These are phyloP conservation scores for Lemur catta DNA, from an alignment of 2,797 vertebrate species.

Conservation along the genomic window DNA sequence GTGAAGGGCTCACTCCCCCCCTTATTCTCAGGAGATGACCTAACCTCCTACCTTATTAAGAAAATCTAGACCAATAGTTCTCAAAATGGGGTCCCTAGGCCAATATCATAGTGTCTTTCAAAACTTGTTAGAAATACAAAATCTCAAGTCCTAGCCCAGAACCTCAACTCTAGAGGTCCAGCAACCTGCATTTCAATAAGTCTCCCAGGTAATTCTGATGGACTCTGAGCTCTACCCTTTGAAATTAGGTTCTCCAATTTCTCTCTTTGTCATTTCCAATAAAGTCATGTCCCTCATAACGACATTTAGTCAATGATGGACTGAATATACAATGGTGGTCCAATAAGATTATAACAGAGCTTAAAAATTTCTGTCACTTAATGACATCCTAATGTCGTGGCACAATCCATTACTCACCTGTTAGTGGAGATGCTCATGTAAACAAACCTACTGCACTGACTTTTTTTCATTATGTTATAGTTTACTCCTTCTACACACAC, in stretches of 20 bases:
- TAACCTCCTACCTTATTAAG: neutral
- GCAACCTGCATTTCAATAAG: neutral
- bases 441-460: neutral
- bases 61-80: neutral
- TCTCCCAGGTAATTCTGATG: neutral
- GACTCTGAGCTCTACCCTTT: neutral
- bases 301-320: neutral
- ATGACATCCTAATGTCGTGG: neutral
- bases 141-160: neutral
- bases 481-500: neutral
- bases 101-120: neutral
- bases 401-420: neutral
- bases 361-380: neutral
- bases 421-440: neutral
- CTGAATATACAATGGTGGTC: neutral
- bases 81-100: neutral
- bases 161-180: neutral
- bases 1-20: rapidly evolving
- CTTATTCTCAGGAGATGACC: neutral
- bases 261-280: neutral
- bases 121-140: neutral
- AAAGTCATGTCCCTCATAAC: neutral
- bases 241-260: neutral
- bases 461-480: neutral
- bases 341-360: neutral